These are phyloP conservation scores for Pardosa pseudoannulata DNA, from an alignment of 2,888 invertebrate species.

Conservation along the genomic window DNA sequence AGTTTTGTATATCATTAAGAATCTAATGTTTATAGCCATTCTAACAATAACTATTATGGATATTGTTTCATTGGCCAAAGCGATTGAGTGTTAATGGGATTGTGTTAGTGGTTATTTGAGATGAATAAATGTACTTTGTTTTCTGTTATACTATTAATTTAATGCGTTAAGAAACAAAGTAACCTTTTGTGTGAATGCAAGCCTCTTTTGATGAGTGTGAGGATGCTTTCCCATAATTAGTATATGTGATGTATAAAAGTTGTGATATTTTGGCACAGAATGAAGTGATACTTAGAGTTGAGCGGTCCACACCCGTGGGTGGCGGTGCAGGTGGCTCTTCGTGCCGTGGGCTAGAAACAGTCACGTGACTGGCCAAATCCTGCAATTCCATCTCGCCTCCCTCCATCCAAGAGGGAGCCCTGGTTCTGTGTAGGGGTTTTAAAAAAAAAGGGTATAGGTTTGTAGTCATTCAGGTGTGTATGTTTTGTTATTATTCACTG, in stretches of 20 bases:
- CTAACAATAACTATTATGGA: no score
- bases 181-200: no score
- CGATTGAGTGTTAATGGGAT: no score
- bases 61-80: no score
- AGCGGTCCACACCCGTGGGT: slow-evolving; percentile 72
- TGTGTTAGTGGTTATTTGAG: no score
- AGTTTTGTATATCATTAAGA: no score
- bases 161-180: no score
- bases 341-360: slow-evolving; percentile 73
- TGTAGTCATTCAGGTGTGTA: slow-evolving; percentile 42
- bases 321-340: slow-evolving; percentile 73
- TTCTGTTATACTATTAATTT: no score
- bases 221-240: not conserved
- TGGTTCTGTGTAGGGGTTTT: slow-evolving; percentile 64
- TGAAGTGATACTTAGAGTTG: slow-evolving; percentile 8
- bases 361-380: slow-evolving; percentile 69
- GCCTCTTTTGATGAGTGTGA: no score
- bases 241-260: slow-evolving; percentile 2
- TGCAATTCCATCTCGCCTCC: slow-evolving; percentile 70
- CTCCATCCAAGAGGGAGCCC: slow-evolving; percentile 67
- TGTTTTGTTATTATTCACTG: not conserved
- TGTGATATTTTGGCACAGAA: slow-evolving; percentile 47
- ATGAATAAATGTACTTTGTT: no score
- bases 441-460: slow-evolving; percentile 57
- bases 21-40: no score